Evolutionary conservation across 2,888 invertebrate species (phyloP), one percentile per base, ranked within the genome.

Genomic region (Uloborus plumipes): DNA sequence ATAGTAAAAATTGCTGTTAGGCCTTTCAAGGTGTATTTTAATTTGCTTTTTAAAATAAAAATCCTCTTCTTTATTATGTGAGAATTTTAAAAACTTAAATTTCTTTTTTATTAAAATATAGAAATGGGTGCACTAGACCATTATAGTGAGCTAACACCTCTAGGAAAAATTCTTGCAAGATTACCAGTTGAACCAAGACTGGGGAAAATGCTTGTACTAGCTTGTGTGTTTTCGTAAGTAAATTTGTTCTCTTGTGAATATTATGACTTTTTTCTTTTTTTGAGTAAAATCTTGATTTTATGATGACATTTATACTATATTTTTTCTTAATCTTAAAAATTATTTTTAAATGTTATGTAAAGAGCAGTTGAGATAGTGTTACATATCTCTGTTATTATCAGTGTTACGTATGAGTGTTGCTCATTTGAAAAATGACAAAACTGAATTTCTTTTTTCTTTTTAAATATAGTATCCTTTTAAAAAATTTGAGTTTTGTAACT

Each of bases 201-300:
- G 9, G 99, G 99, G 20, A 98, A 98, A 90, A 98, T 98, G 95
- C 93, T 98, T 92, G 94, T 99, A 50, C 91, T 98, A 14, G 97
- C 97, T n/a, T 94, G 95, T 86, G 93, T 97, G 76, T 94, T 99
- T 87, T 89, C 88, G 90, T 90, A 87, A 88, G 89, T 55, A 66
- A 47, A 18, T 18, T 39, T 26, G 16, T n/a, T 39, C 9, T 15
- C 26, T 62, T 39, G 9, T 39, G 9, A 7, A 39, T 39, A 39
- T 11, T 11, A 39, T 39, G 9, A 39, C 31, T 2, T 31, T 31
- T 2, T 55, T 18, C n/a, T 18, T 55, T 18, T 9, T 55, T 2
- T 18, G n/a, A n/a, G n/a, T n/a, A n/a, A 18, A 18, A 18, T 18
- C 31, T 16, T 6, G 31, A 9, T 14, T 26, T 22, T 11, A 61